Base-by-base conservation (phyloP, 2,888 invertebrate genomes). In the Spialia ferax region DNA sequence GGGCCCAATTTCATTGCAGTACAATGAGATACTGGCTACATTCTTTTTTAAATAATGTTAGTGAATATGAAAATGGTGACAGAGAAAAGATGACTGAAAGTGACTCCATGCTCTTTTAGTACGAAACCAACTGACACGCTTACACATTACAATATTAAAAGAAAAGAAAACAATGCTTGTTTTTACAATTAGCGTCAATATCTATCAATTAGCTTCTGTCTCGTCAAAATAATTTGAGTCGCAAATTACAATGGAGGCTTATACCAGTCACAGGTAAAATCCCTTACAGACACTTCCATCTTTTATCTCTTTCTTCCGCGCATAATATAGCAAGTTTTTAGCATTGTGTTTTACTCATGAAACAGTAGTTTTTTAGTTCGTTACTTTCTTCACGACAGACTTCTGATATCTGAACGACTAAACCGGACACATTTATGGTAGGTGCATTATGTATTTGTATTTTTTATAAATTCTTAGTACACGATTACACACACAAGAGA, bases 401-500 rank as follows among this genome's bases (percentile, higher is more conserved):
- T 35, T 45, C 45, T 15, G 5, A 10, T 42, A 42, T 42, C 15
- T 42, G 42, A 42, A 42, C 4, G 42, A 15, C 54, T 54, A 18
- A 55, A 67, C 15, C 38, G 10, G 38, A 38, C 38, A n/a, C n/a
- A n/a, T n/a, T n/a, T n/a, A n/a, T n/a, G n/a, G n/a, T n/a, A n/a
- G n/a, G n/a, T n/a, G n/a, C n/a, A n/a, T n/a, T n/a, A 60, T 57
- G 26, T 54, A 29, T 54, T 68, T 70, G 55, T 70, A 65, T 57
- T 62, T 67, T 68, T 71, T 68, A 73, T 69, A 60, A 64, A 70
- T 59, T 70, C 66, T 62, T 72, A 73, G 60, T 70, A 45, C 71
- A 74, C 70, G 63, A 52, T 65, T 57, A 64, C 64, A 48, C 68
- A 68, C 63, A 67, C 66, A 62, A 69, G 70, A 68, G 71, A 72